These are phyloP conservation scores for Raja brachyura DNA, from an alignment of 2,113 vertebrate species.

Conservation along the genomic window DNA sequence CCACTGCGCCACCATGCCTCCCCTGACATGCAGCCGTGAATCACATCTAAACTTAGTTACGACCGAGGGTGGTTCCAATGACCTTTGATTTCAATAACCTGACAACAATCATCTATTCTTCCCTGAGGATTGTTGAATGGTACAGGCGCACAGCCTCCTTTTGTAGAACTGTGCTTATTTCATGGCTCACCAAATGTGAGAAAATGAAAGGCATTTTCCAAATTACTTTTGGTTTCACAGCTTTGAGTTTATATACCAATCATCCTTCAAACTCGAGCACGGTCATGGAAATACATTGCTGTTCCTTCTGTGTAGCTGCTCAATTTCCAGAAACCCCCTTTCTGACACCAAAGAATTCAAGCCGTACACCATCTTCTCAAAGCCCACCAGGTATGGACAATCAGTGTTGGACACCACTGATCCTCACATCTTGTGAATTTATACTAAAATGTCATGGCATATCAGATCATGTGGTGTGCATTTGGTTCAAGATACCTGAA, in stretches of 20 bases:
- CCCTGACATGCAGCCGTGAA: not conserved
- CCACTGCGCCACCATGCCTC: too few relatives aligned
- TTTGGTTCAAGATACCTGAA: not conserved
- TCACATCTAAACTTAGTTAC: not conserved
- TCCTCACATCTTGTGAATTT: too few relatives aligned
- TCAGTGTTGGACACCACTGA: too few relatives aligned
- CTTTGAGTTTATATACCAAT: not conserved
- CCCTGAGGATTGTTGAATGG: not conserved
- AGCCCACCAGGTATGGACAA: too few relatives aligned
- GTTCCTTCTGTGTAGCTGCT: too few relatives aligned
- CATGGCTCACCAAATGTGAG: constrained; percentile 1
- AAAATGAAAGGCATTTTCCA: constrained; percentile 16
- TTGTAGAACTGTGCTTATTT: not conserved
- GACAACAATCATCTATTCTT: not conserved
- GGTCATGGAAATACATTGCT: too few relatives aligned
- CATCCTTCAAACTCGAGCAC: not conserved
- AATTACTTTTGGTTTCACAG: not conserved
- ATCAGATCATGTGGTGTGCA: not conserved
- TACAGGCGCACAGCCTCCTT: not conserved
- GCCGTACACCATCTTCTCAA: too few relatives aligned
- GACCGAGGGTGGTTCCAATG: not conserved
- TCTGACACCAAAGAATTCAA: too few relatives aligned
- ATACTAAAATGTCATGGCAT: too few relatives aligned
- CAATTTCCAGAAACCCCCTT: too few relatives aligned
- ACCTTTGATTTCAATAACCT: not conserved